phyloP scores from a whole-genome alignment of 2,113 vertebrate genomes.

The Percopsis transmontana region DNA sequence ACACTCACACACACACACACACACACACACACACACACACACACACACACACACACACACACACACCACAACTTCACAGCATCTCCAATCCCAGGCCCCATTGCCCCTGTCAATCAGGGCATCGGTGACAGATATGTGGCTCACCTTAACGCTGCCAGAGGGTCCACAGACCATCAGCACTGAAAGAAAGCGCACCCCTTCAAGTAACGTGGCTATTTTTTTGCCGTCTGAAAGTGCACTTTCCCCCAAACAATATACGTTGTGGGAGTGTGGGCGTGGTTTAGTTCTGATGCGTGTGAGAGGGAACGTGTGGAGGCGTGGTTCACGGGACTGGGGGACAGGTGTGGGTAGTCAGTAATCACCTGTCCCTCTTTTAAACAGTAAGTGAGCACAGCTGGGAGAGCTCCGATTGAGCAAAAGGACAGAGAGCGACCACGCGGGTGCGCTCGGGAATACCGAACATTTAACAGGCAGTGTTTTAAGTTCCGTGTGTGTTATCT shows the following conservation, averaged over 20 bases:
- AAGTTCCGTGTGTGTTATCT: too few relatives aligned
- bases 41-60: neutral
- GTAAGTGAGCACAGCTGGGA: too few relatives aligned
- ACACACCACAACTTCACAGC: slow-evolving; percentile 31
- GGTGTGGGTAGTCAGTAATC: too few relatives aligned
- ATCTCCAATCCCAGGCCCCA: slow-evolving; percentile 79
- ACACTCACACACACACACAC: slow-evolving; percentile 55
- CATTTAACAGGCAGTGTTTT: too few relatives aligned
- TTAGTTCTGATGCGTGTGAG: too few relatives aligned
- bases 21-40: neutral
- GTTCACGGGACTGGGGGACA: too few relatives aligned
- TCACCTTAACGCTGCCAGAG: slow-evolving; percentile 31
- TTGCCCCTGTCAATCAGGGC: slow-evolving; percentile 75
- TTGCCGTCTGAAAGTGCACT: neutral
- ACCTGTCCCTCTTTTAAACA: too few relatives aligned
- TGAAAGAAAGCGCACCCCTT: slow-evolving; percentile 23
- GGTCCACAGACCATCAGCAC: slow-evolving; percentile 22
- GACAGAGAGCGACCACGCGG: too few relatives aligned
- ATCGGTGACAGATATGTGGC: slow-evolving; percentile 52
- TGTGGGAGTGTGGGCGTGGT: too few relatives aligned
- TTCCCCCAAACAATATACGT: neutral
- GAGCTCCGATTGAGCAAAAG: too few relatives aligned
- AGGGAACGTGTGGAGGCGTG: too few relatives aligned
- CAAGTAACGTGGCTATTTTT: slow-evolving; percentile 20
- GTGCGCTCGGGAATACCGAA: too few relatives aligned